A percentile compares a stretch with the other conserved stretches of the same genome.
These are phyloP conservation scores for Podarcis siculus DNA, from an alignment of 2,797 vertebrate genomes.

Conservation along the genomic window DNA sequence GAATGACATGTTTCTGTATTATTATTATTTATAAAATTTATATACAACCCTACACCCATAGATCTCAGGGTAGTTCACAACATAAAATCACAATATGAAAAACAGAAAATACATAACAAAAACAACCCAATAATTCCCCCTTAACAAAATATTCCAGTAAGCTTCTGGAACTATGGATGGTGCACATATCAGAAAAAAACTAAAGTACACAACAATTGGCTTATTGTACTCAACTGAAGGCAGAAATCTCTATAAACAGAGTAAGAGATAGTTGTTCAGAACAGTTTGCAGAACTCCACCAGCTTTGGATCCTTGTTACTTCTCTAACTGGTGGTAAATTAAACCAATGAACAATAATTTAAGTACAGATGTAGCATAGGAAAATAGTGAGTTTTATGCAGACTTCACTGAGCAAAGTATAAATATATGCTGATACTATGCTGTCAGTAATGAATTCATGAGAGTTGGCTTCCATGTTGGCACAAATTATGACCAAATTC, in stretches of 20 bases:
- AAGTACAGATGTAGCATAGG: background rate
- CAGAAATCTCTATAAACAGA: background rate
- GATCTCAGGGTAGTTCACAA: too few relatives aligned
- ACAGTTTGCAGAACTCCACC: background rate
- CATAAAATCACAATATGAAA: too few relatives aligned
- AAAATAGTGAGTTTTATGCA: background rate
- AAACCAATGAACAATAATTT: background rate
- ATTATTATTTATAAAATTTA: too few relatives aligned
- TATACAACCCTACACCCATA: too few relatives aligned
- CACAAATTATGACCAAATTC: background rate
- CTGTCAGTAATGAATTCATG: background rate
- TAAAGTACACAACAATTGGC: background rate
- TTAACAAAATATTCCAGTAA: background rate
- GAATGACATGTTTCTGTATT: background rate
- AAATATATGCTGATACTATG: background rate
- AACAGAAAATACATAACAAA: too few relatives aligned
- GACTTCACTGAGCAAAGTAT: background rate
- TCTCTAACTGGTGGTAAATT: background rate
- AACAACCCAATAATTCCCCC: too few relatives aligned
- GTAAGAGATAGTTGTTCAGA: background rate
- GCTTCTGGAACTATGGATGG: background rate
- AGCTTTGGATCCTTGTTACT: background rate
- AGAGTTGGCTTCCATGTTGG: background rate
- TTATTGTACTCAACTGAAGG: background rate
- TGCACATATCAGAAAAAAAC: background rate